Base-by-base conservation (phyloP, 2,797 vertebrate species). In the Nannoperca australis region DNA sequence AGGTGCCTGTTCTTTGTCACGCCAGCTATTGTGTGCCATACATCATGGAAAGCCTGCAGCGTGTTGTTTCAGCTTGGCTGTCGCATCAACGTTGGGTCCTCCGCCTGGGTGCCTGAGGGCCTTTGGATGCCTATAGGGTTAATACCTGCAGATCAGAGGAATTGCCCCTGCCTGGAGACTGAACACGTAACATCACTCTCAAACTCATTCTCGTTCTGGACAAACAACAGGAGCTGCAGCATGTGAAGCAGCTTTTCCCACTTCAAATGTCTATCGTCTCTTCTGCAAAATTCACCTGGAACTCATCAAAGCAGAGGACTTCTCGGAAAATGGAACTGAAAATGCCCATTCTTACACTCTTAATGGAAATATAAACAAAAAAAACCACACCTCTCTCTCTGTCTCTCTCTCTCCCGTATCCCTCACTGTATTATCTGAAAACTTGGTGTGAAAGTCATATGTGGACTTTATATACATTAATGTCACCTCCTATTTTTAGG, bases 311-410 rank as follows among this genome's bases (percentile, higher is more conserved):
- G 81, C 61, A 22, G 83, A 91, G 84, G 81, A 87, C 80, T 94
- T 94, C 93, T 94, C 81, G 90, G 93, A 94, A 94, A 93, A 92
- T 90, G 70, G 77, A 93, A 90, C 88, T 93, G 86, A 85, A 94
- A 94, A 92, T 94, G 88, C 87, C 77, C 65, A 73, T 91, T 95
- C 92, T 92, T 90, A 93, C 91, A 94, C 86, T 93, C 84, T 79
- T 85, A 87, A 89, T 94, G 93, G 92, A 94, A 95, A 94, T 81
- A 86, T 80, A 90, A 92, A 85, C 84, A 89, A 86, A 87, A 88
- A 85, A 72, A 70, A 86, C 78, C 59, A 73, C 54, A 64, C 42
- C 27, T 30, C 70, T 70, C 73, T 59, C 36, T 24, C 47, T 40
- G 47, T 58, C 61, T 0, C 15, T 15, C 44, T 54, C 49, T 64